Base-by-base conservation (phyloP, 2,113 vertebrate species). In the Silurus asotus region DNA sequence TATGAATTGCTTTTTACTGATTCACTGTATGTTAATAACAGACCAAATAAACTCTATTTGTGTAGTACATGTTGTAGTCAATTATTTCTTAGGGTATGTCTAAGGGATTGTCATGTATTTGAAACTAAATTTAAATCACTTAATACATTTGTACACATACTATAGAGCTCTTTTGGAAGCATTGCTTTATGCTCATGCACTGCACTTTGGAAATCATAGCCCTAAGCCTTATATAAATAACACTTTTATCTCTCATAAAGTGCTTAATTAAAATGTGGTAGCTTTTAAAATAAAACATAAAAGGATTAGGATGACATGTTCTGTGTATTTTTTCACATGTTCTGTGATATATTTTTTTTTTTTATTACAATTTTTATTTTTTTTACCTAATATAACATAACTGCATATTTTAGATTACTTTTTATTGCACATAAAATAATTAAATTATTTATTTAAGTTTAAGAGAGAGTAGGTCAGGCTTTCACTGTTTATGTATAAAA, bases 31-130 rank as follows among this genome's bases (percentile, higher is more conserved):
- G 75, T 61, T 79, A 45, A 81, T 45, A 82, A 53, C 49, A 83
- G 61, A 88, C 37, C 58, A 88, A 90, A 90, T 90, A 90, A 90
- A 90, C 62, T 37, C n/a, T 59, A 23, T 83, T 37, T 86, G 20
- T 58, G 19, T 58, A 67, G 45, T 76, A 77, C 13, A 1, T 77
- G 51, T 55, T 49, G 69, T 72, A 20, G 70, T 49, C 15, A 70
- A 1, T 11, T 6, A 20, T 72, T 37, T 4, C 9, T 15, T 25
- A 45, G 14, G 14, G 1, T 70, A 45, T 19, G 28, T 14, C 37
- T 37, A 45, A 45, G 14, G 15, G 28, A 8, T 17, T 69, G 9
- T 25, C 13, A 67, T 67, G n/a, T 14, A 17, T 10, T 45, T 45
- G 28, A 14, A 70, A 14, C 4, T 15, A 14, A 37, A 56, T 56